Conservation (phyloP, 2,797 vertebrate species). For the Coilia nasus region DNA sequence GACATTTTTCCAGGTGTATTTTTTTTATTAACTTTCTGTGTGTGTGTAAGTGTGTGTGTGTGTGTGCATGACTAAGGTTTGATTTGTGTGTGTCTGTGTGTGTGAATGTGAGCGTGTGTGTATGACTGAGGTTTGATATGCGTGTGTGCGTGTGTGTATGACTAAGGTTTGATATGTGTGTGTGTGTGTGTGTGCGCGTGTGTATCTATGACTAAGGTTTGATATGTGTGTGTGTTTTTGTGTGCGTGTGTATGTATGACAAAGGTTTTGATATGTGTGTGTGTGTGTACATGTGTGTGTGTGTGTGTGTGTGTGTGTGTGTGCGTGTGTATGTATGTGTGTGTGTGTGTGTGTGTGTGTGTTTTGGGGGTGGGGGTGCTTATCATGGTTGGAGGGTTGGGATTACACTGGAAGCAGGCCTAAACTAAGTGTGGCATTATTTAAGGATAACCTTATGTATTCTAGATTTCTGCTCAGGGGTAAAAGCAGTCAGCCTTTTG, state of each 20-base stretch:
- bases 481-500: not conserved
- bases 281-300: no score
- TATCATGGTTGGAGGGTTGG: no score
- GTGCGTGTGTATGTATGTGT: no score
- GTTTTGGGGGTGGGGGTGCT: no score
- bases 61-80: not conserved
- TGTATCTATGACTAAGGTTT: no score
- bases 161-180: not conserved
- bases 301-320: no score
- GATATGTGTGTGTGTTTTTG: no score
- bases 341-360: no score
- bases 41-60: conserved; percentile 12
- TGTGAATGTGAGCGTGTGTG: conserved; percentile 11
- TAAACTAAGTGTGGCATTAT: not conserved
- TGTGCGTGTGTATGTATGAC: no score
- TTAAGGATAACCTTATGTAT: conserved; percentile 59
- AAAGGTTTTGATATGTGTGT: conserved; percentile 37
- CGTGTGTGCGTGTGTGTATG: no score
- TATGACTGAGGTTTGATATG: no score
- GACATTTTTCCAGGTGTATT: not conserved
- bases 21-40: not conserved
- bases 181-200: conserved; percentile 15
- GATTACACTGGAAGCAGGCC: no score
- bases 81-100: not conserved
- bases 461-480: conserved; percentile 33